Evolutionary conservation across 2,113 vertebrate species (phyloP), one percentile per base, ranked within the genome.

Genomic region (Barbus barbus): DNA sequence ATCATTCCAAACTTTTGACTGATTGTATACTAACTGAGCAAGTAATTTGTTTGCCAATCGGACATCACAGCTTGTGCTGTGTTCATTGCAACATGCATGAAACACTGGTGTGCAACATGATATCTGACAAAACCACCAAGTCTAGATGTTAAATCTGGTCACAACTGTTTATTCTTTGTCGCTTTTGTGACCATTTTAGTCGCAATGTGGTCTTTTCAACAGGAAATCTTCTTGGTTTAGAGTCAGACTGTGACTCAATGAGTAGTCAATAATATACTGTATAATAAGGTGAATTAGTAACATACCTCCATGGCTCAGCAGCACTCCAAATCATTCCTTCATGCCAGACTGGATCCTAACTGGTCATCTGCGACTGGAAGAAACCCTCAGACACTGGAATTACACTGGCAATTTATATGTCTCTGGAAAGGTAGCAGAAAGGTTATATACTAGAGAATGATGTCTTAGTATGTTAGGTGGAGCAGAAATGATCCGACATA

Each of bases 381-480:
- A 74, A 38, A 41, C n/a, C 13, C 33, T 38, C 56, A 63, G 36
- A 11, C 36, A 61, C 58, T 41, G 22, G 36, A 44, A 63, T 26
- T 44, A 79, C 56, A 46, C 51, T 77, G 74, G 4, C 48, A 33
- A 58, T 74, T 48, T 48, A 41, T 46, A 41, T 33, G 51, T 53
- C 46, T 77, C 48, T 77, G 28, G 74, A 56, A 77, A 77, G 74
- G 51, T 77, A 74, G 41, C 71, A 46, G 76, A 78, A 38, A 60
- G 53, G 33, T 60, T 24, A 74, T 60, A 60, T 24, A 60, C 22
- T 6, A 60, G 56, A 41, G 14, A 36, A 46, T 20, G 38, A 63
- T 79, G 51, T 36, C 53, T 61, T 61, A 51, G 71, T 72, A 20
- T 76, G 36, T 81, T 63, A 38, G 8, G 33, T 75, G 78, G 5